Percentiles rank a stretch among this genome's conserved stretches.
These are phyloP conservation scores for Sarotherodon lohbergeri DNA, from an alignment of 2,113 vertebrate species.

Conservation along the genomic window DNA sequence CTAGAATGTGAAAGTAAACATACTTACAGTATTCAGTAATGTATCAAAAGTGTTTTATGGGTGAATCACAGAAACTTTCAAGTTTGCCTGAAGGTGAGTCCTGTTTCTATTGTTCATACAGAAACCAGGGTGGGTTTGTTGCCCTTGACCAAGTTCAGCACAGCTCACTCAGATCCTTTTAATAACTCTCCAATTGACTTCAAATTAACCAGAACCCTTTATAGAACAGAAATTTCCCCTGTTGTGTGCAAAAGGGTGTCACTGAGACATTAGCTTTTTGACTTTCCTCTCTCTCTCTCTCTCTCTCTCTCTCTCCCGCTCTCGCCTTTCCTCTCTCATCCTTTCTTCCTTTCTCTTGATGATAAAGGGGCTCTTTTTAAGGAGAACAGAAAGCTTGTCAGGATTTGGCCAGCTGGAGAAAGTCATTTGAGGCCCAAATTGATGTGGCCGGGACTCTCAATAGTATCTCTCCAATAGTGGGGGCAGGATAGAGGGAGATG, in stretches of 20 bases:
- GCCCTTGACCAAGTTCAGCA: conserved; percentile 78
- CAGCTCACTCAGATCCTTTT: conserved; percentile 68
- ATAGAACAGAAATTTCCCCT: conserved; percentile 73
- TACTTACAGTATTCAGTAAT: neutral
- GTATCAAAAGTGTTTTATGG: neutral
- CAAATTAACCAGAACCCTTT: conserved; percentile 76
- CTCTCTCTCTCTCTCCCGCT: conserved; percentile 6
- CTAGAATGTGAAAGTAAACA: neutral
- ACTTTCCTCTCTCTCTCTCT: conserved; percentile 39
- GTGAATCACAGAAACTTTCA: conserved; percentile 26
- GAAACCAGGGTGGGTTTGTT: conserved; percentile 54
- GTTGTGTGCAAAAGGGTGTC: conserved; percentile 72
- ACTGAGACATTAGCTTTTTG: conserved; percentile 66
- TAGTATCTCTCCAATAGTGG: conserved; percentile 57
- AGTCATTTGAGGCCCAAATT: conserved; percentile 69
- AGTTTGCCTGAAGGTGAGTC: conserved; percentile 51
- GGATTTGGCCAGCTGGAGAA: conserved; percentile 68
- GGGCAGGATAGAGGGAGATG: conserved; percentile 31
- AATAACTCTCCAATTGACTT: conserved; percentile 79
- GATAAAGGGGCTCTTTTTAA: conserved; percentile 65
- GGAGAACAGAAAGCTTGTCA: conserved; percentile 69
- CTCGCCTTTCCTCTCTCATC: conserved; percentile 28
- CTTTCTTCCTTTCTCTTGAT: conserved; percentile 58
- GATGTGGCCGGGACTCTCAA: conserved; percentile 59
- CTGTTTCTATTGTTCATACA: conserved; percentile 14